These are phyloP conservation scores for Trichoplax adhaerens DNA, from an alignment of 37 sponge, comb jelly and placozoan genomes.

Conservation along the genomic window DNA sequence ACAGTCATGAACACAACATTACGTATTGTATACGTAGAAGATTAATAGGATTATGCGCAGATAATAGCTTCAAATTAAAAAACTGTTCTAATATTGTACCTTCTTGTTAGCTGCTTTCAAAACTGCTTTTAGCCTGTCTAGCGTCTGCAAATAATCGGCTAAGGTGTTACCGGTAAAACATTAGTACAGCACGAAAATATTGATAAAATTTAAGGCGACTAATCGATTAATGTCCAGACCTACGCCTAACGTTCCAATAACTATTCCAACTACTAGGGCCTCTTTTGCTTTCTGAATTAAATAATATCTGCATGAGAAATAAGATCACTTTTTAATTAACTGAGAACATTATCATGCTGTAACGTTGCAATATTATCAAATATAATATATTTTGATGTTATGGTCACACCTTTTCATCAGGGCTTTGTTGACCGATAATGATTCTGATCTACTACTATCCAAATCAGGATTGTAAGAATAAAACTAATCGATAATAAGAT, in stretches of 20 bases:
- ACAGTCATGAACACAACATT: constrained; percentile 8
- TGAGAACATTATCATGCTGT: neutral
- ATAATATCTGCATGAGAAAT: constrained; percentile 41
- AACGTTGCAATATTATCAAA: too few relatives aligned
- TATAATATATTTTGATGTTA: too few relatives aligned
- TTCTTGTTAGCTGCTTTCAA: constrained; percentile 67
- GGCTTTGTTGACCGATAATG: constrained; percentile 40
- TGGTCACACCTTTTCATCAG: neutral
- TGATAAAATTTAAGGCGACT: too few relatives aligned
- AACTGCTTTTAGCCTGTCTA: constrained; percentile 53
- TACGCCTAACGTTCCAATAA: constrained; percentile 81
- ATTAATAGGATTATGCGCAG: neutral
- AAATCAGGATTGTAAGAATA: constrained; percentile 51
- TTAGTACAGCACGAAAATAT: too few relatives aligned
- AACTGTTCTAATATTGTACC: constrained; percentile 13
- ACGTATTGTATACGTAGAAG: neutral
- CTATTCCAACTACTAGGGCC: constrained; percentile 71
- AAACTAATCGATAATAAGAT: constrained; percentile 23
- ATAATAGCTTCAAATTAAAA: neutral
- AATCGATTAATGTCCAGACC: constrained; percentile 12
- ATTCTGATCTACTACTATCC: constrained; percentile 32
- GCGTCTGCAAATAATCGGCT: constrained; percentile 57
- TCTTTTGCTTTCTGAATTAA: constrained; percentile 75
- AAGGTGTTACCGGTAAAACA: too few relatives aligned
- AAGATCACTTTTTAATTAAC: constrained; percentile 1